phyloP scores from a whole-genome alignment of 2,888 invertebrate species.

The Stegophylla sp. region DNA sequence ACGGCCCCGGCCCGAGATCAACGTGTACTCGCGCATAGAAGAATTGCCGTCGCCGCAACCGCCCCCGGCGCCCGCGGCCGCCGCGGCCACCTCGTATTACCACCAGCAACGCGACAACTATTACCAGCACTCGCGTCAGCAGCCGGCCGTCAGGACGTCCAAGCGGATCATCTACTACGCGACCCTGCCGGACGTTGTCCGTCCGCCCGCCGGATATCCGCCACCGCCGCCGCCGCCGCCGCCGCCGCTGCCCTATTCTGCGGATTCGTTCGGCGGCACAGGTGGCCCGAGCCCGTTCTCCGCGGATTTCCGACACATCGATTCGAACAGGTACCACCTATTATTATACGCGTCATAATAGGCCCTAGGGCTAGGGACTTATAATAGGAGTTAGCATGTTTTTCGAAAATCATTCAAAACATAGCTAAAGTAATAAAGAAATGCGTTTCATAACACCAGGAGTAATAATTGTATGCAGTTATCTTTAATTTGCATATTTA shows the following conservation, averaged over 20 bases:
- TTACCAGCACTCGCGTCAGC: slow-evolving; percentile 26
- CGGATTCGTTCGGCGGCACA: slow-evolving; percentile 25
- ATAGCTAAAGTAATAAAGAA: too few species aligned
- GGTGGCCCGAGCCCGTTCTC: slow-evolving; percentile 11
- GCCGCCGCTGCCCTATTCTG: slow-evolving; percentile 42
- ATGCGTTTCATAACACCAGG: too few species aligned
- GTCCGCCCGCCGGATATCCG: slow-evolving; percentile 64
- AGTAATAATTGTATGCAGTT: too few species aligned
- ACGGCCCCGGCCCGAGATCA: slow-evolving; percentile 45
- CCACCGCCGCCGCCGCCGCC: slow-evolving; percentile 9
- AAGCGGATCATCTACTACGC: slow-evolving; percentile 66
- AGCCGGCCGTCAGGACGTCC: slow-evolving; percentile 32
- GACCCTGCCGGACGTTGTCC: slow-evolving; percentile 65
- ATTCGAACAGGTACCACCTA: slow-evolving; percentile 20
- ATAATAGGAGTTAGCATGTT: too few species aligned
- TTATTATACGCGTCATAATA: too few species aligned
- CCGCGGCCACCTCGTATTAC: not conserved
- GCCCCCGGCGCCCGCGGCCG: not conserved
- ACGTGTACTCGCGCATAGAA: slow-evolving; percentile 44
- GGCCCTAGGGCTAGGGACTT: too few species aligned
- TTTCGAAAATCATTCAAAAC: too few species aligned
- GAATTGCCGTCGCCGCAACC: not conserved
- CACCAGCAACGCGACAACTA: slow-evolving; percentile 9
- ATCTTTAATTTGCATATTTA: too few species aligned
- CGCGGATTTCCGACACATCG: slow-evolving; percentile 36